Percentiles rank a stretch among this genome's conserved stretches.
Conservation (phyloP, 2,797 vertebrate genomes). For the Myioborus miniatus region DNA sequence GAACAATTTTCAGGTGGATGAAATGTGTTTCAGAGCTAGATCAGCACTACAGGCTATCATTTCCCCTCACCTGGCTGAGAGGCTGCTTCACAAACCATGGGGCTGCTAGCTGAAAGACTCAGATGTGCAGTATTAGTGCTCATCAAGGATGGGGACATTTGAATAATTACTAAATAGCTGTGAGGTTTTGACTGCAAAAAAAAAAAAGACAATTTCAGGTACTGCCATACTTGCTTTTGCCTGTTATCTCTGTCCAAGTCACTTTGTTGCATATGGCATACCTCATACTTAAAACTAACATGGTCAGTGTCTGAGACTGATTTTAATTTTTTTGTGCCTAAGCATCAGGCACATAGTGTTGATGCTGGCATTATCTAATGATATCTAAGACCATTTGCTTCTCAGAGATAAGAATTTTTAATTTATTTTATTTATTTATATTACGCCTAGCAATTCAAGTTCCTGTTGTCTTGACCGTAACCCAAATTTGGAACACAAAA, state of each 20-base stretch:
- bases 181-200: background rate
- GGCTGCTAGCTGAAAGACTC: background rate
- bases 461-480: background rate
- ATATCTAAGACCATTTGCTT: background rate
- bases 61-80: background rate
- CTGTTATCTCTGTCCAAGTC: background rate
- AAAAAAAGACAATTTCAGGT: background rate
- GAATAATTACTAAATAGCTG: background rate
- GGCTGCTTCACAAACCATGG: background rate
- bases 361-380: background rate
- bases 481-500: background rate
- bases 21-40: conserved; percentile 14
- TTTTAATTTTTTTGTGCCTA: background rate
- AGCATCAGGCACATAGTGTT: background rate
- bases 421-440: background rate
- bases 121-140: background rate
- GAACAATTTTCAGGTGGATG: background rate
- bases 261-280: background rate
- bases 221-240: background rate
- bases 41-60: background rate
- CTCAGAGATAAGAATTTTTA: background rate
- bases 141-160: background rate
- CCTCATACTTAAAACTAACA: background rate
- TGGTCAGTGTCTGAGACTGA: background rate
- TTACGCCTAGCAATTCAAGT: background rate